These are phyloP conservation scores for Trissoscelio sp. DNA, from an alignment of 2,888 invertebrate genomes.

Conservation along the genomic window DNA sequence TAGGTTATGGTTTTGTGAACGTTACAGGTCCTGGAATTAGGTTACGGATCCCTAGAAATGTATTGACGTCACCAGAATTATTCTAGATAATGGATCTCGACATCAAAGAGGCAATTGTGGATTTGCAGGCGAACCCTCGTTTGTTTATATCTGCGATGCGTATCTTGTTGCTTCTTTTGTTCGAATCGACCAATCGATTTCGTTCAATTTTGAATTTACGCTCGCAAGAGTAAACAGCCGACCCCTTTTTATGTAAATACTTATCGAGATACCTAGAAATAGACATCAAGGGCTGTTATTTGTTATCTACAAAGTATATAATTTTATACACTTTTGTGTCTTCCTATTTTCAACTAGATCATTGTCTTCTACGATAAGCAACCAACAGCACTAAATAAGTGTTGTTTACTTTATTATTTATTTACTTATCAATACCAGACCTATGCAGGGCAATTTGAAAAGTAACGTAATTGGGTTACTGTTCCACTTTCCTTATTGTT, in stretches of 20 bases:
- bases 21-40: conserved; percentile 16
- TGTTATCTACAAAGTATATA: background rate
- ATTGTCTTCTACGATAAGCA: background rate
- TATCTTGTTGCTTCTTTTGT: conserved; percentile 32
- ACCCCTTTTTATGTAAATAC: conserved; percentile 15
- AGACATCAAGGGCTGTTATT: conserved; percentile 9
- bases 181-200: conserved; percentile 23
- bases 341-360: background rate
- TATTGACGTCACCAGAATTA: conserved; percentile 11
- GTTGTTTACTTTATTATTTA: background rate
- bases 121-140: conserved; percentile 25
- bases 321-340: background rate
- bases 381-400: background rate
- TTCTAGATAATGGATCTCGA: conserved; percentile 24
- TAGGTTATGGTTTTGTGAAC: conserved; percentile 40
- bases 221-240: conserved; percentile 3
- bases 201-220: conserved; percentile 20
- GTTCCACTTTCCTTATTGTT: conserved; percentile 27
- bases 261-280: conserved; percentile 1
- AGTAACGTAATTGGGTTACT: conserved; percentile 22
- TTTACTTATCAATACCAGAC: background rate
- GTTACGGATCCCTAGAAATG: conserved; percentile 13
- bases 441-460: background rate
- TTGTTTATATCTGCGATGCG: conserved; percentile 40
- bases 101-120: conserved; percentile 28